Evolutionary conservation across 2,113 vertebrate species (phyloP), one percentile per base, ranked within the genome.

Genomic region (Vulpes ferrilata): DNA sequence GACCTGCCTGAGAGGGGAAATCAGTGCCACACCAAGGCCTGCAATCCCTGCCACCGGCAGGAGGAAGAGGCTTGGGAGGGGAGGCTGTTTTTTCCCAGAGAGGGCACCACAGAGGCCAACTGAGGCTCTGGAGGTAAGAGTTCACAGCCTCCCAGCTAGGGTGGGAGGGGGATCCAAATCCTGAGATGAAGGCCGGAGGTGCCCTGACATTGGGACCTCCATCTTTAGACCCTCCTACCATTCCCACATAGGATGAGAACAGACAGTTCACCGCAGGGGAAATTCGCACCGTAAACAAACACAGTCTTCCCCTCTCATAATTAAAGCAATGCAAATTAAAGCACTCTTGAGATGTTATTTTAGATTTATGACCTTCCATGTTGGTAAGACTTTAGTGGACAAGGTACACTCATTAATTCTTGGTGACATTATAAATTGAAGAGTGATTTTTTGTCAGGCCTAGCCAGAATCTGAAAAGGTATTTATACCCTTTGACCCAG

Each of bases 361-460:
- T 94, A 90, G 88, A 82, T 81, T 32, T 93, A 79, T 35, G 83
- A 51, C 15, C 81, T 78, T 79, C n/a, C 9, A 62, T 55, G 17
- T 67, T 74, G 51, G 16, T 80, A 59, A 76, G 74, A 78, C 38
- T 93, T 83, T 27, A 60, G 32, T 13, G 51, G 88, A 84, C 79
- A 88, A 89, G 51, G 59, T 73, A 43, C 15, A 67, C 35, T 67
- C 5, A 2, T 43, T 78, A 51, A 65, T 90, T 82, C 93, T 84
- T 60, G 20, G 48, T 93, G 48, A 88, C 48, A 71, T 35, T 81
- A 43, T 62, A 43, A 79, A 90, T 43, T 51, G 78, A 85, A 94
- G 92, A 89, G 74, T 79, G 90, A 83, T 90, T 95, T 67, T 96
- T 67, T 96, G 74, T 94, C 83, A 55, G 83, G 73, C 35, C 35